Base-by-base conservation (phyloP, 2,797 vertebrate species). In the Lagocephalus sceleratus region DNA sequence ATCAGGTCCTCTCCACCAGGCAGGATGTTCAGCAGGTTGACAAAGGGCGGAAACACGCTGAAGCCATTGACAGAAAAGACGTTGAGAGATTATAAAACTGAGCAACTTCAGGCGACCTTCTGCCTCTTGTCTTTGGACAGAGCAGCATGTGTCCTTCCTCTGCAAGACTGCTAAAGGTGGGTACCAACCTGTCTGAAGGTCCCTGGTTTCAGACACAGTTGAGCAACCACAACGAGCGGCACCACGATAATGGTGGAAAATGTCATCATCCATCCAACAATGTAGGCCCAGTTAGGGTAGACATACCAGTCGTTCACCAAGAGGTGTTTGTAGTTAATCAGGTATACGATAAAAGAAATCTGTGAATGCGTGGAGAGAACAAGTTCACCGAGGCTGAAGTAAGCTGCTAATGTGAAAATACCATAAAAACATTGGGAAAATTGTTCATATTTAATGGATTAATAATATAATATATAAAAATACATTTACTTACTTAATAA, bases 231-330 rank as follows among this genome's bases (percentile, higher is more conserved):
- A 49, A 47, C 69, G 40, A 78, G 60, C 0, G 73, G 75, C 50
- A 74, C 65, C 49, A 66, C 60, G 49, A 76, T 14, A 20, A 78
- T 38, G 35, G 63, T 72, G 1, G 68, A 78, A 1, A 78, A 47
- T 1, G 50, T 47, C 67, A 76, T 76, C 43, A n/a, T 23, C 73
- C 70, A 72, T 12, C 75, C 75, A 0, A 74, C 8, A 0, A 20
- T 0, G 11, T 72, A 50, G 0, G 62, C 65, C 75, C 75, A 81
- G 50, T 54, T 38, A 2, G 73, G 70, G 20, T 71, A 76, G 11
- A 46, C 0, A 15, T 75, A 78, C 4, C 12, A n/a, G 35, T 66
- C 9, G 0, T 52, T 60, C 9, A 73, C 17, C 61, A 7, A 41
- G 1, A 76, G 46, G 6, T 58, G 35, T 57, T 51, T 42, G 55